Evolutionary conservation across 2,797 vertebrate species (phyloP), one percentile per base, ranked within the genome.

Genomic region (Chelon auratus): DNA sequence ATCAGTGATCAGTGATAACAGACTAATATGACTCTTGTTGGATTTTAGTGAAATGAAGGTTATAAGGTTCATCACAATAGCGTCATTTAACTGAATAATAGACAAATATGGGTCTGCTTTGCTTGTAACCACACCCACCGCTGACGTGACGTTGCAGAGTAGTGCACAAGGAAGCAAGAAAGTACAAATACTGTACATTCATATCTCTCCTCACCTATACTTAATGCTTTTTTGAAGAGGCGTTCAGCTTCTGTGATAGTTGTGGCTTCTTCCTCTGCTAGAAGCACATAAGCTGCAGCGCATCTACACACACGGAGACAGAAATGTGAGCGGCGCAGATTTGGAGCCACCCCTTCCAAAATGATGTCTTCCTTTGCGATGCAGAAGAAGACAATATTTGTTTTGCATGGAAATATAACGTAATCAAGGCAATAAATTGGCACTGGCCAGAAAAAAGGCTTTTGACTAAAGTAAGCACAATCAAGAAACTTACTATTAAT

Each of bases 201-300:
- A 13, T 14, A 47, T 22, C n/a, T 43, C 45, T 53, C 20, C 83
- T 95, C 95, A 93, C 97, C 98, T 20, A 97, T 97, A 88, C 91
- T 96, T 57, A 99, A 85, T 17, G 98, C 98, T 95, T 98, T 97
- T 92, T 95, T 99, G 84, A 99, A 99, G 54, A 99, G 96, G 65
- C 94, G 95, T 89, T 99, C 98, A 6, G 98, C 97, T 92, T 99
- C 97, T 83, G 95, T 95, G 81, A 99, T 99, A 24, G 98, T 99
- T 45, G 96, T 97, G 62, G 98, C 97, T 92, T 99, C 98, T 91
- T 99, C 98, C 77, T 99, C 98, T 40, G 98, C 98, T 71, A 99
- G 89, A 0, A 99, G 96, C 54, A 99, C 96, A 12, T 99, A 99
- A 0, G 98, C 98, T 62, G 97, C 97, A 62, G 97, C 97, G 91